Evolutionary conservation across 2,888 invertebrate species (phyloP).

Genomic region (Linnaemya vulpina): DNA sequence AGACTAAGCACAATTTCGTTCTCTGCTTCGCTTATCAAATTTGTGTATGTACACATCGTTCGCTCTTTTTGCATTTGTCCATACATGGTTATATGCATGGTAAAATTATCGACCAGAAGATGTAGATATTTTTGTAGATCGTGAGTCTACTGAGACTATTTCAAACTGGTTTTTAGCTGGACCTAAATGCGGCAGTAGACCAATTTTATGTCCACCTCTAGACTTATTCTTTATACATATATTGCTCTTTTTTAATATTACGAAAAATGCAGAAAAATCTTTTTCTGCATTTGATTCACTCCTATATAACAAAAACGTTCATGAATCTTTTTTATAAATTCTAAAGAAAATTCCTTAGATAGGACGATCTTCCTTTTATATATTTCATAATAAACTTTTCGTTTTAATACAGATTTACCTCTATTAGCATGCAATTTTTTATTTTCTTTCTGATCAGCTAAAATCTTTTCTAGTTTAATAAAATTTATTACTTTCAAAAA

Average conservation of each 20-base stretch:
- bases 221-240: too few relatives aligned
- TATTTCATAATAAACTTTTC: constrained; percentile 8
- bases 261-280: constrained; percentile 62
- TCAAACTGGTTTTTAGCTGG: background rate
- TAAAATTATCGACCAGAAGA: constrained; percentile 75
- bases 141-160: constrained; percentile 74
- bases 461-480: constrained; percentile 21
- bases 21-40: too few relatives aligned
- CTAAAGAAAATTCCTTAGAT: constrained; percentile 59
- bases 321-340: constrained; percentile 60
- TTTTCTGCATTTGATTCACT: constrained; percentile 64
- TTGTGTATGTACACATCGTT: too few relatives aligned
- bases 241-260: too few relatives aligned
- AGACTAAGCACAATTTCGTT: too few relatives aligned
- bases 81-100: too few relatives aligned
- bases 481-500: constrained; percentile 38
- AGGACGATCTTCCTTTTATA: constrained; percentile 37
- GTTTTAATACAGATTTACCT: background rate
- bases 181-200: constrained; percentile 67
- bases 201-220: constrained; percentile 57
- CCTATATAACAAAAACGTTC: constrained; percentile 67
- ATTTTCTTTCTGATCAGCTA: background rate
- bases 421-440: background rate
- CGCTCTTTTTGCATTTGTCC: too few relatives aligned
- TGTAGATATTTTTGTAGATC: constrained; percentile 78